phyloP scores from a whole-genome alignment of 2,888 invertebrate genomes.

The Lottia gigantea region DNA sequence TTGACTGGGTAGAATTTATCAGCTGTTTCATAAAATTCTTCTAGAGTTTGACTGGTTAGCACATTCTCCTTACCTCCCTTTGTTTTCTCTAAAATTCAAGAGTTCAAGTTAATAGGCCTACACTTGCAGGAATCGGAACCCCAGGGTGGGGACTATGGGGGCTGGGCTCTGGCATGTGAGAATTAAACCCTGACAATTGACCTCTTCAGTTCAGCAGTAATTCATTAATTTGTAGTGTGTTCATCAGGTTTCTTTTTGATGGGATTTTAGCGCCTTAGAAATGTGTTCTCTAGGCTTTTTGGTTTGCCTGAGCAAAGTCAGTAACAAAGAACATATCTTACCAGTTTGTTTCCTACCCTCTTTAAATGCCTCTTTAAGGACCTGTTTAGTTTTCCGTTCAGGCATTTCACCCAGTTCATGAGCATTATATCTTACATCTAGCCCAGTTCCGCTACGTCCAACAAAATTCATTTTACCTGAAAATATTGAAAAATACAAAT shows the following conservation, averaged over 20 bases:
- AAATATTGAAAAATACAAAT: not conserved
- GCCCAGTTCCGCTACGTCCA: slow-evolving; percentile 58
- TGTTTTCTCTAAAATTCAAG: not conserved
- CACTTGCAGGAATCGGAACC: too few relatives aligned
- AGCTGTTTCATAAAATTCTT: slow-evolving; percentile 57
- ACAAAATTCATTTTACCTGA: slow-evolving; percentile 57
- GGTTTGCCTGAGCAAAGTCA: too few relatives aligned
- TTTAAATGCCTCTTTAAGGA: slow-evolving; percentile 26
- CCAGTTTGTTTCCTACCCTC: not conserved
- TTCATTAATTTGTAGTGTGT: too few relatives aligned
- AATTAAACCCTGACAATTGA: too few relatives aligned
- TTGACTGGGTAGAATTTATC: slow-evolving; percentile 49
- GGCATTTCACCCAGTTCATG: slow-evolving; percentile 54
- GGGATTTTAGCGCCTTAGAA: too few relatives aligned
- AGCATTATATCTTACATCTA: slow-evolving; percentile 55
- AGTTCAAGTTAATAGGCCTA: too few relatives aligned
- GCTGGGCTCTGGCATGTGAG: too few relatives aligned
- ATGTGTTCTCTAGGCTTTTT: too few relatives aligned
- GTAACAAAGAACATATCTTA: too few relatives aligned
- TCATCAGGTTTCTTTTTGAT: too few relatives aligned
- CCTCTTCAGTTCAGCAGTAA: too few relatives aligned
- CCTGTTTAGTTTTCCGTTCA: slow-evolving; percentile 47
- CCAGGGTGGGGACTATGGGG: too few relatives aligned
- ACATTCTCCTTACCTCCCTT: slow-evolving; percentile 21
- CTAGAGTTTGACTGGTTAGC: slow-evolving; percentile 46